phyloP scores from a whole-genome alignment of 2,797 vertebrate species.

The Halcyon smyrnensis region DNA sequence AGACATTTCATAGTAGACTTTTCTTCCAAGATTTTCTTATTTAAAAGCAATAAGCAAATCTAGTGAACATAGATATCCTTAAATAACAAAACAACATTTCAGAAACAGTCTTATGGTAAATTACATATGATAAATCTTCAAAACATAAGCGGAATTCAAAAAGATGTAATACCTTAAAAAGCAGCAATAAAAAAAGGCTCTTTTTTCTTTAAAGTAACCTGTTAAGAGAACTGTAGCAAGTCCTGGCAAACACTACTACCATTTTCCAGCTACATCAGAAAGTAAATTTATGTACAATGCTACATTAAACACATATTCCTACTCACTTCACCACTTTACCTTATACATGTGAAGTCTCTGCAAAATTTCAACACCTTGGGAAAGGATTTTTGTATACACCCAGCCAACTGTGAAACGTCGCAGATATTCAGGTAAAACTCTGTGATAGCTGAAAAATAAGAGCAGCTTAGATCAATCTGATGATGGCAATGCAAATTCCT shows the following conservation, averaged over 20 bases:
- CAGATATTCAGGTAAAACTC: slow-evolving; percentile 87
- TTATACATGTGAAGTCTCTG: slow-evolving; percentile 91
- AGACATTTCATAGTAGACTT: not conserved
- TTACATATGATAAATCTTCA: not conserved
- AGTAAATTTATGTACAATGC: not conserved
- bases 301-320: not conserved
- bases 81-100: not conserved
- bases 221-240: not conserved
- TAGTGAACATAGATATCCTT: not conserved
- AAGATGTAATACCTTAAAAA: not conserved
- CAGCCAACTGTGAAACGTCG: slow-evolving; percentile 92
- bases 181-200: not conserved
- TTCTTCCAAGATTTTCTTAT: not conserved
- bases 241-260: not conserved
- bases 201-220: not conserved
- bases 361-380: slow-evolving; percentile 90
- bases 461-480: not conserved
- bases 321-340: slow-evolving; percentile 73
- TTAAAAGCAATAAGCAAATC: not conserved
- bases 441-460: slow-evolving; percentile 80
- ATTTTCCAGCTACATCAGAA: not conserved
- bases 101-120: not conserved
- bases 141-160: not conserved
- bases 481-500: not conserved
- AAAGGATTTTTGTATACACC: slow-evolving; percentile 90